These are phyloP conservation scores for Lutraria lutraria DNA, from an alignment of 2,888 invertebrate genomes.

Conservation along the genomic window DNA sequence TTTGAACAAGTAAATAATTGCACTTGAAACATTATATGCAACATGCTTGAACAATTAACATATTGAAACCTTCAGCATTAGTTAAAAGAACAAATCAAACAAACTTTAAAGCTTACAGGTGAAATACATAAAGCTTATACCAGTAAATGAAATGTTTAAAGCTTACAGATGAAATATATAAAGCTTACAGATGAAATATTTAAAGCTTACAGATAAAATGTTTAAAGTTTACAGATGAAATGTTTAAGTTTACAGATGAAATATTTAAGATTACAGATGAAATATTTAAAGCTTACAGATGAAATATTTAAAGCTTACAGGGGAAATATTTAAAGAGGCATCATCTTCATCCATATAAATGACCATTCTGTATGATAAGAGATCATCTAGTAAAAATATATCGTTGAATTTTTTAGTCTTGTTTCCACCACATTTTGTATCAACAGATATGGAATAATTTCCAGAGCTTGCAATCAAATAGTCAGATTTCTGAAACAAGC, in stretches of 20 bases:
- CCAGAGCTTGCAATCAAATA: constrained; percentile 34
- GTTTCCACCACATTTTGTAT: constrained; percentile 33
- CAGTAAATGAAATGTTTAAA: too few species aligned
- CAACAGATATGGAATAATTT: constrained; percentile 29
- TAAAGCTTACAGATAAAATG: constrained; percentile 1
- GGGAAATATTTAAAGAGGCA: constrained; percentile 4
- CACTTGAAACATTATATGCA: too few species aligned
- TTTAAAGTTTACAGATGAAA: too few species aligned
- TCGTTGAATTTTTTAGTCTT: background rate
- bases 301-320: constrained; percentile 7
- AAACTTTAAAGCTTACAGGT: background rate
- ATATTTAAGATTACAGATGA: constrained; percentile 10
- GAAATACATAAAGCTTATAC: constrained; percentile 6
- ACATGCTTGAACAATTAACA: too few species aligned
- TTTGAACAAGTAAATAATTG: too few species aligned
- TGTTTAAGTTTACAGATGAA: background rate
- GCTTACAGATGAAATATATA: constrained; percentile 10
- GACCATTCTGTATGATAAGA: constrained; percentile 56
- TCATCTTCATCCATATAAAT: constrained; percentile 38
- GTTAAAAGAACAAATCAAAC: too few species aligned
- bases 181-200: constrained; percentile 15
- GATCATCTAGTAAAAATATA: constrained; percentile 31
- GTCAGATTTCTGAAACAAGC: constrained; percentile 28
- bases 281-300: constrained; percentile 8
- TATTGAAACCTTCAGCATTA: too few species aligned